Base-by-base conservation (phyloP, 2,888 invertebrate species). In the Axea sp. region DNA sequence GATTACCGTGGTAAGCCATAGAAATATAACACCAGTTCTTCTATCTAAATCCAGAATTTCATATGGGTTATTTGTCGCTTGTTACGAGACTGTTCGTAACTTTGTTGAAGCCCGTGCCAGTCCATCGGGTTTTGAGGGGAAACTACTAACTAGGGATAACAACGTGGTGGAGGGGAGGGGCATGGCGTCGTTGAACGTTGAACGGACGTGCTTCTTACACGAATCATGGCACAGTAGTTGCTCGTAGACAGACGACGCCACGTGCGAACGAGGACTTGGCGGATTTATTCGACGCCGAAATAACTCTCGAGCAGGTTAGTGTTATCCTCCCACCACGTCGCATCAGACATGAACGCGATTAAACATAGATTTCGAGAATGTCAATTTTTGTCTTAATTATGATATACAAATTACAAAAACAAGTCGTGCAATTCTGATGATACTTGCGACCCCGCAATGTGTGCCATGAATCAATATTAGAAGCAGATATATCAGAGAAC, bases 161-260 rank as follows among this genome's bases (percentile, higher is more conserved):
- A 5, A 12, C 15, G 30, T n/a, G 7, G 28, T 33, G 19, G 24
- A 5, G 43, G 33, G 26, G 15, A 15, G 31, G 15, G 39, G 31
- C 47, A 39, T 37, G 49, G 62, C n/a, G n/a, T n/a, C n/a, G n/a
- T n/a, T n/a, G n/a, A n/a, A n/a, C 64, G 64, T 53, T 53, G 33
- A 64, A 43, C 64, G 64, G 7, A 22, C 47, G 60, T 30, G 43
- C 19, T 17, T 41, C 43, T 43, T 11, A 28, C 59, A 37, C 33
- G 35, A 45, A n/a, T n/a, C n/a, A n/a, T n/a, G 45, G 51, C 41
- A 41, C 53, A 53, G 64, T 64, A 53, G 53, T 35, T 51, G 26
- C 19, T 14, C 12, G 43, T 17, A 28, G 26, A 35, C 53, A 53
- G 43, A 35, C 41, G 43, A 24, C 17, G 9, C 31, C 64, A 43